Evolutionary conservation across 2,113 vertebrate species (phyloP).

Genomic region (Aspidoscelis tigris): DNA sequence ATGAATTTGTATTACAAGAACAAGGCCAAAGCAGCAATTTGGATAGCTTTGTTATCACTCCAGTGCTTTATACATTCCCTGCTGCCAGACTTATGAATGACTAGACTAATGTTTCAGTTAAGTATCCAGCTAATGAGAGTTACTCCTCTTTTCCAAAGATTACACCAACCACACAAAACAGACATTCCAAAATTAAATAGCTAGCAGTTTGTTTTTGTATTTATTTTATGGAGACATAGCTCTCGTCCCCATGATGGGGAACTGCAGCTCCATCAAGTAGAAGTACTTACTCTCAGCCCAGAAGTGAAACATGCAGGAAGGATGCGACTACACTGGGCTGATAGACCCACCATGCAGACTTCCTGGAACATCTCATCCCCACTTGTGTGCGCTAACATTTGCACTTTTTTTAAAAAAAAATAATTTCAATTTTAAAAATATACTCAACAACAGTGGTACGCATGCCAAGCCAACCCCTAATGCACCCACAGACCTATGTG

Average conservation of each 20-base stretch:
- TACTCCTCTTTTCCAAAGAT: neutral
- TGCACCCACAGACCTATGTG: no score
- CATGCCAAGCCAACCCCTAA: no score
- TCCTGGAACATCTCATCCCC: no score
- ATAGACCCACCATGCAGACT: no score
- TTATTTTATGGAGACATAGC: neutral
- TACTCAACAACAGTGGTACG: no score
- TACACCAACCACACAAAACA: constrained; percentile 9
- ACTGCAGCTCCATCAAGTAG: no score
- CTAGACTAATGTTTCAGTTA: constrained; percentile 49
- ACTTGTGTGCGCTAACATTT: no score
- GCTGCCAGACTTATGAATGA: constrained; percentile 27
- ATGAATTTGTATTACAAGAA: constrained; percentile 48
- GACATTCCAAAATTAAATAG: constrained; percentile 22
- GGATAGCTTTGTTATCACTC: constrained; percentile 40
- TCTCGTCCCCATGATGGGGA: no score
- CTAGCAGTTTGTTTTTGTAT: neutral
- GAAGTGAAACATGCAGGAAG: neutral
- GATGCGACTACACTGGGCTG: no score
- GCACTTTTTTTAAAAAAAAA: no score
- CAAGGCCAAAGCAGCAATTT: constrained; percentile 18
- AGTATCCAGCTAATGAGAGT: constrained; percentile 41
- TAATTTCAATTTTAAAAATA: no score
- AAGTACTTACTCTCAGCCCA: no score
- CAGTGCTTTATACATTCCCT: constrained; percentile 21